Evolutionary conservation across 2,888 invertebrate species (phyloP), one percentile per base, ranked within the genome.

Genomic region (Eristalis intricaria): DNA sequence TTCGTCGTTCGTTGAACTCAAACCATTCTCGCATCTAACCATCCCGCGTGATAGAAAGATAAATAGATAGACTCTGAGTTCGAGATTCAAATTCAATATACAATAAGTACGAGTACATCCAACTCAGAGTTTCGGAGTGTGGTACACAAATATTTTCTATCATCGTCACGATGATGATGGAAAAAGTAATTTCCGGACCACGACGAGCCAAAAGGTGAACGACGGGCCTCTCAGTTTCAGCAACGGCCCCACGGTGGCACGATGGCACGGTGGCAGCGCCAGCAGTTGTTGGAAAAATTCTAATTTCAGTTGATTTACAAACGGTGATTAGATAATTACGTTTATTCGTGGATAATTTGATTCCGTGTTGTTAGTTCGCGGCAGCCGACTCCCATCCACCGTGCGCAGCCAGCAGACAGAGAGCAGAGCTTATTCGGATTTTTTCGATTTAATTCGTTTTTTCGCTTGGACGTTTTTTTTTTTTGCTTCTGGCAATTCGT

Each of bases 1-100:
- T 87, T 87, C 64, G 87, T 84, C 87, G 87, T 87, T 87, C 87
- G 87, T 87, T 87, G 87, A 87, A 87, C 87, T 87, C 87, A 87
- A 87, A 87, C 86, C 86, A 83, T 82, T 65, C 61, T 63, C 61
- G 64, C 60, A 58, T 29, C 56, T 61, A 26, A 35, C 40, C 32
- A 32, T 32, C 32, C n/a, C 50, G 70, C 50, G 66, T 32, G 63
- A 26, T 61, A 64, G 56, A 74, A 61, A 8, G 56, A 56, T 56
- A 56, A 56, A 60, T 19, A 7, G 43, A 43, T 43, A 19, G 50
- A 50, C 50, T 50, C 50, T 50, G 50, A n/a, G 50, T 50, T 50
- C 50, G 50, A 50, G n/a, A 50, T 19, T 50, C 76, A 79, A 38
- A 82, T 79, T 75, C 70, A 23, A 58, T 82, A 3, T 56, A 56